phyloP scores from a whole-genome alignment of 2,797 vertebrate genomes.

The Acrossocheilus fasciatus region DNA sequence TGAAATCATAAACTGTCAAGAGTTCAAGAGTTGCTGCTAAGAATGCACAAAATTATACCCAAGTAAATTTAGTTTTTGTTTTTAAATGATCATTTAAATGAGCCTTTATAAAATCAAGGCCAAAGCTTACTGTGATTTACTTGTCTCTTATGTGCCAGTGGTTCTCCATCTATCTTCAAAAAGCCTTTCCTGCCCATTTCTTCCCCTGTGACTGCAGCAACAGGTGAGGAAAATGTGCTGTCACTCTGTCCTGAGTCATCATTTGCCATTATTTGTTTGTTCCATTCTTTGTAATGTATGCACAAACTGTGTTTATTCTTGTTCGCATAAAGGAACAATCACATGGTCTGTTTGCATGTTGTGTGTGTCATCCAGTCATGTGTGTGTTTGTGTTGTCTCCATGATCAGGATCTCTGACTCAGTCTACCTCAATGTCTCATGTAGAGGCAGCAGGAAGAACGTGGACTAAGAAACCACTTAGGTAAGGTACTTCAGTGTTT shows the following conservation, averaged over 20 bases:
- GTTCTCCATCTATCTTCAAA: constrained; percentile 87
- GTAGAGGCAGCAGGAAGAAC: constrained; percentile 89
- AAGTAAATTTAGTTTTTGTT: neutral
- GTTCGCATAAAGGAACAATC: neutral
- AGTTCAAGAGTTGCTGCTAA: neutral
- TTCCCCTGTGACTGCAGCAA: constrained; percentile 75
- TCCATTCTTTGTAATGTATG: constrained; percentile 6
- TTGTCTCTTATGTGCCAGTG: constrained; percentile 63
- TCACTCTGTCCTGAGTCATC: constrained; percentile 37
- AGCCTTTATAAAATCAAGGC: neutral
- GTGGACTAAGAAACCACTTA: constrained; percentile 88
- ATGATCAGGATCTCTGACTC: constrained; percentile 86
- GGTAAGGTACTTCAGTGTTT: constrained; percentile 72
- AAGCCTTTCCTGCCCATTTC: constrained; percentile 89
- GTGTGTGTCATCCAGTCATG: constrained; percentile 40
- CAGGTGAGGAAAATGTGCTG: constrained; percentile 74
- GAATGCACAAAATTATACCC: neutral
- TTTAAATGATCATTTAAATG: neutral
- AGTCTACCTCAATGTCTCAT: constrained; percentile 93
- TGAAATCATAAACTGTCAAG: neutral
- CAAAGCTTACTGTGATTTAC: neutral
- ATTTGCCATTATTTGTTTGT: constrained; percentile 67
- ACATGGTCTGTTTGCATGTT: constrained; percentile 37
- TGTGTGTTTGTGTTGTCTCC: constrained; percentile 65
- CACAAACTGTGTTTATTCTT: constrained; percentile 9